phyloP scores from a whole-genome alignment of 2,888 invertebrate genomes.

The Polymixis flavicincta region DNA sequence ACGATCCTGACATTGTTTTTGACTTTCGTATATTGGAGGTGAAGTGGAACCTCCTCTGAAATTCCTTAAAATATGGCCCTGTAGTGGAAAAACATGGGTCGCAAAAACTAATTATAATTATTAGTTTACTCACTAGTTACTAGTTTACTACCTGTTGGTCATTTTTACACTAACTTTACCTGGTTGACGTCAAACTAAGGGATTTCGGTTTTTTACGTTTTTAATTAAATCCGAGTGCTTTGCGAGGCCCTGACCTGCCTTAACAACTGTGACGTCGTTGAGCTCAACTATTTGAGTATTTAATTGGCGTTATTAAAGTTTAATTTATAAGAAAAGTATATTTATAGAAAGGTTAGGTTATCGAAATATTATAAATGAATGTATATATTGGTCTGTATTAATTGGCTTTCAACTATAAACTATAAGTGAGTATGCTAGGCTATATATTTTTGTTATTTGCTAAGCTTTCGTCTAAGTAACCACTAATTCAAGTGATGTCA shows the following conservation, averaged over 20 bases:
- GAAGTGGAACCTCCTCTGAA: too few species aligned
- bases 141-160: background rate
- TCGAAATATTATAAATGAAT: background rate
- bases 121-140: background rate
- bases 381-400: background rate
- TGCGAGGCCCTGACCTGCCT: constrained; percentile 32
- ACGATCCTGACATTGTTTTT: too few species aligned
- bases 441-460: background rate
- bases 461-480: background rate
- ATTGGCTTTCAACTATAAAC: background rate
- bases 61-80: too few species aligned
- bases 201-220: constrained; percentile 1
- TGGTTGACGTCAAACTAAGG: constrained; percentile 16
- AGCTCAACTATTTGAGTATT: background rate
- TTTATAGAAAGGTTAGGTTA: background rate
- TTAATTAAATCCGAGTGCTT: constrained; percentile 33
- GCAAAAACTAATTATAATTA: background rate
- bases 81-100: too few species aligned
- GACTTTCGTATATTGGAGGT: too few species aligned
- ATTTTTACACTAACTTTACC: constrained; percentile 1
- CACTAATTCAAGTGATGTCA: background rate
- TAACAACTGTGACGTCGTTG: background rate
- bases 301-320: background rate
- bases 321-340: constrained; percentile 10
- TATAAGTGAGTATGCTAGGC: too few species aligned